Evolutionary conservation across 1,140 invertebrate species (phyloP).

Genomic region (Scylla paramamosain): DNA sequence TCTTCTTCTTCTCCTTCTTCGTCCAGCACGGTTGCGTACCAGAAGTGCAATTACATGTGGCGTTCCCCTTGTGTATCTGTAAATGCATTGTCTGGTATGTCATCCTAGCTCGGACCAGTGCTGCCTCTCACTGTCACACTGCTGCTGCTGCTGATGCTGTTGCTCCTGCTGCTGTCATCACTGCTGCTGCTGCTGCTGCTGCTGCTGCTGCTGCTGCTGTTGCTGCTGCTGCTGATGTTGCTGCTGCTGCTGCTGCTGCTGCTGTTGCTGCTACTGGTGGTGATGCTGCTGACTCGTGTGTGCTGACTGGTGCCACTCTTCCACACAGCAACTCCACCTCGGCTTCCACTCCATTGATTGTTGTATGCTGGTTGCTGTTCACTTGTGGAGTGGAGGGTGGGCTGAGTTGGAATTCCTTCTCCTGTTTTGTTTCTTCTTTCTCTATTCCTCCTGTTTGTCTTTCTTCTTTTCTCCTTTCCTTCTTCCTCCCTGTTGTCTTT

Average conservation of each 20-base stretch:
- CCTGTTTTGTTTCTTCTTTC: neutral
- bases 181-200: slow-evolving; percentile 24
- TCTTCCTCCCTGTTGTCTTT: neutral
- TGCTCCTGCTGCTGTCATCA: neutral
- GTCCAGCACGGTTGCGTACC: slow-evolving; percentile 89
- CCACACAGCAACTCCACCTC: neutral
- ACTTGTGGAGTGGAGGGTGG: neutral
- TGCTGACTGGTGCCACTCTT: neutral
- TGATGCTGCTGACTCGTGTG: neutral
- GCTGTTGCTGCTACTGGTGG: neutral
- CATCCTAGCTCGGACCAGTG: slow-evolving; percentile 83
- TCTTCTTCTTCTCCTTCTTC: slow-evolving; percentile 46
- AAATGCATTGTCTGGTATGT: slow-evolving; percentile 99
- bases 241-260: slow-evolving; percentile 4
- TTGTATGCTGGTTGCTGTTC: neutral
- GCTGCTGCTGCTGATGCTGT: slow-evolving; percentile 46
- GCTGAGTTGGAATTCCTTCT: neutral
- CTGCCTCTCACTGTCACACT: slow-evolving; percentile 57
- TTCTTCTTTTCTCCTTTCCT: neutral
- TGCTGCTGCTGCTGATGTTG: slow-evolving; percentile 14
- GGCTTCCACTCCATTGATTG: neutral
- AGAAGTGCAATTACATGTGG: slow-evolving; percentile 96
- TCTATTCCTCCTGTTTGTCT: neutral
- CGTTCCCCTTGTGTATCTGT: slow-evolving; percentile 88
- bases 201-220: slow-evolving; percentile 36